Evolutionary conservation across 2,888 invertebrate genomes (phyloP).

Genomic region (Cremastobaeus sp.): DNA sequence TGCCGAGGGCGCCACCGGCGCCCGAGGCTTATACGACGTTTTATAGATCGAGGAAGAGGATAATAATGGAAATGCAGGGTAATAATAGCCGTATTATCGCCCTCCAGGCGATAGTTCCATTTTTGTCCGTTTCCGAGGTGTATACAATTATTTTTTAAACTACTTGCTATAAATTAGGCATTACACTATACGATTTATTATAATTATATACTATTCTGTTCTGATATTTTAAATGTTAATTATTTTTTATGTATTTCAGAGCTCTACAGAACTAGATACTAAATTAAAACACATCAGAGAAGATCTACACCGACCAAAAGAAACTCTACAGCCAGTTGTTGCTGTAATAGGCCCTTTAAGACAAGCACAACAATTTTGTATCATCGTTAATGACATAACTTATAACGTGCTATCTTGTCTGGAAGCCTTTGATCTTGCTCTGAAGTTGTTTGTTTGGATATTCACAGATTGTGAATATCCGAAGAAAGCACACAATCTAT

Average conservation of each 20-base stretch:
- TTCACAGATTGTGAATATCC: constrained; percentile 23
- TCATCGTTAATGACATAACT: constrained; percentile 20
- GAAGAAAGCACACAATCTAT: neutral
- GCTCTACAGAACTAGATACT: constrained; percentile 5
- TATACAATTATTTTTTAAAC: no score
- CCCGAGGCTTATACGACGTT: no score
- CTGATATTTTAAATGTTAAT: no score
- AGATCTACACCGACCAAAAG: constrained; percentile 5
- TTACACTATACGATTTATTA: no score
- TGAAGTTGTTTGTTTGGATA: constrained; percentile 13
- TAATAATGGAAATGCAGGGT: no score
- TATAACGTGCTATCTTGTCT: constrained; percentile 14
- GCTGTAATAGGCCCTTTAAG: constrained; percentile 14
- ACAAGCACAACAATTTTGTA: neutral
- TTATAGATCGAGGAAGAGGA: no score
- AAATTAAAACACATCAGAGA: constrained; percentile 8
- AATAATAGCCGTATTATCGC: no score
- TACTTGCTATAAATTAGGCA: no score
- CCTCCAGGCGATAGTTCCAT: no score
- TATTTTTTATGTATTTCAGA: constrained; percentile 17
- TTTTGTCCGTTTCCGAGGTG: no score
- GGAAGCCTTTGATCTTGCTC: constrained; percentile 13
- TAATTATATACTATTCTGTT: no score
- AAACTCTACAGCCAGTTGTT: constrained; percentile 33
- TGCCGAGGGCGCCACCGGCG: no score